Base-by-base conservation (phyloP, 2,113 vertebrate genomes). In the Rhodinocichla rosea region DNA sequence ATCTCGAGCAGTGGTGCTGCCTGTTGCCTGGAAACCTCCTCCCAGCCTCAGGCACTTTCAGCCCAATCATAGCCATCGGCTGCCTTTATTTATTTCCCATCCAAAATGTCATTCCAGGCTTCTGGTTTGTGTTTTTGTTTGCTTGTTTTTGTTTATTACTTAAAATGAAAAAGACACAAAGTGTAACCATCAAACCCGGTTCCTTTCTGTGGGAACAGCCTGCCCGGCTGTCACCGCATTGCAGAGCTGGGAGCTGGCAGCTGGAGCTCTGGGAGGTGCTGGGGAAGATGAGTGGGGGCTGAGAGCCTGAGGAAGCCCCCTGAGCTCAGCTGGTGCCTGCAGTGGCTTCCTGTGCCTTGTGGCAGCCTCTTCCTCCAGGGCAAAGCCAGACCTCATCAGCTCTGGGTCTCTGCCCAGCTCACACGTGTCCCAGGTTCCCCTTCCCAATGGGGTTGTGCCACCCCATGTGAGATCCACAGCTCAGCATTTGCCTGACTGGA, bases 11-110 rank as follows among this genome's bases (percentile, higher is more conserved):
- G 40, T 21, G 80, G 74, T 73, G 71, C 84, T 87, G 90, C 79
- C 93, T 90, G 78, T 96, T 93, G 92, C 93, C 74, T 95, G 90
- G 97, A 67, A 93, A 92, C 91, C 33, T 73, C 55, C 64, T 96
- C 73, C 60, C 90, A 89, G 82, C 92, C 91, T 79, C 47, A 32
- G 94, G 84, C 90, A 39, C 77, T 83, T 83, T 69, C 81, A 57
- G 59, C 79, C 69, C 81, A 64, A 80, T 94, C 94, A 69, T 84
- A 96, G 89, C 91, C 88, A 40, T 52, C 76, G n/a, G 75, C 90
- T 91, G 82, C 68, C 88, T 90, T 68, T 82, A 37, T 83, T 92
- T 93, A 76, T 88, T 93, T 94, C 69, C 75, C 87, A 79, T 89
- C 63, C 67, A 26, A 68, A 87, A 89, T 76, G 79, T 84, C 94